phyloP scores from a whole-genome alignment of 2,797 vertebrate genomes.

The Sebastes dallii region DNA sequence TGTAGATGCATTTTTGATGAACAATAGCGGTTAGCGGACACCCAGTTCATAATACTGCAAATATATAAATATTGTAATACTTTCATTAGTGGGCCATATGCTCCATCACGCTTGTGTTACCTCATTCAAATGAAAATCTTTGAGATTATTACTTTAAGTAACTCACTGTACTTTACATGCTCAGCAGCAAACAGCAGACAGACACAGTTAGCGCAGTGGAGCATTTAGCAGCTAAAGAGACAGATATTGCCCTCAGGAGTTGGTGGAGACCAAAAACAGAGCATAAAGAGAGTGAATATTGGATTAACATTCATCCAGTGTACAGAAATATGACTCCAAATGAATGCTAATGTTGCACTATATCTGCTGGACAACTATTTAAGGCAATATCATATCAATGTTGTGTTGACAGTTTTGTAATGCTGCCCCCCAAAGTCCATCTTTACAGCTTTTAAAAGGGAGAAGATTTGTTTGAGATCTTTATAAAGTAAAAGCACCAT shows the following conservation, averaged over 20 bases:
- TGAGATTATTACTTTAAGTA: background rate
- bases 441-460: background rate
- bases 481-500: background rate
- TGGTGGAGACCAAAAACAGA: background rate
- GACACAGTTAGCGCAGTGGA: background rate
- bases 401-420: too few species aligned
- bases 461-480: background rate
- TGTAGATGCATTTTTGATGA: background rate
- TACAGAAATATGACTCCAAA: background rate
- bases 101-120: background rate
- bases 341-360: too few species aligned
- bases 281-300: background rate
- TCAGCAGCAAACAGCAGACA: background rate
- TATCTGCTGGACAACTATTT: too few species aligned
- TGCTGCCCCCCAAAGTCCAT: background rate
- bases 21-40: background rate
- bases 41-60: background rate
- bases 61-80: background rate
- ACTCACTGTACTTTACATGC: background rate
- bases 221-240: background rate
- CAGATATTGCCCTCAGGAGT: background rate
- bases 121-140: background rate
- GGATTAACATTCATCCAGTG: background rate
- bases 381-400: too few species aligned
- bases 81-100: background rate